Percentiles rank a stretch among this genome's conserved stretches.
Evolutionary conservation across 2,888 invertebrate species (phyloP).

Genomic region (Caenorhabditis afra): DNA sequence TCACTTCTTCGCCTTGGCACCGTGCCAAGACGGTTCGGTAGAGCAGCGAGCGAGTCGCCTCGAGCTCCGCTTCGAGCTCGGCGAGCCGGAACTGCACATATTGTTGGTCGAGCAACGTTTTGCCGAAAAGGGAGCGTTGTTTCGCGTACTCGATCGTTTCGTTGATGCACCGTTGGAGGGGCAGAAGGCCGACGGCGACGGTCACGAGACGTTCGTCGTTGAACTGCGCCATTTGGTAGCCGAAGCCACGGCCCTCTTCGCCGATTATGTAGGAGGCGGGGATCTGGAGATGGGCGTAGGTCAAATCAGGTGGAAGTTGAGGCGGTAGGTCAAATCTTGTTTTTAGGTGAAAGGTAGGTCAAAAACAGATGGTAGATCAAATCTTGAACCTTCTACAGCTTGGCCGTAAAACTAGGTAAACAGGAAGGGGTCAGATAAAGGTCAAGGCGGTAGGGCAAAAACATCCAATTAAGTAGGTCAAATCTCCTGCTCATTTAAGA

Average conservation of each 20-base stretch:
- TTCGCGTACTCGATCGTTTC: slow-evolving; percentile 83
- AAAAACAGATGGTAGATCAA: not conserved
- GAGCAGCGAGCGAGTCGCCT: slow-evolving; percentile 82
- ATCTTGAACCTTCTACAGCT: too few relatives aligned
- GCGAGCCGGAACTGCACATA: slow-evolving; percentile 83
- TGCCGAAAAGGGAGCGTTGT: slow-evolving; percentile 79
- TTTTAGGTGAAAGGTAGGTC: too few relatives aligned
- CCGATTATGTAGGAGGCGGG: slow-evolving; percentile 83
- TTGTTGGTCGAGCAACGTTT: slow-evolving; percentile 75
- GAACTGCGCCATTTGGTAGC: slow-evolving; percentile 84
- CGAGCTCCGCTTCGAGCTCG: slow-evolving; percentile 83
- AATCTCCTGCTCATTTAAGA: too few relatives aligned
- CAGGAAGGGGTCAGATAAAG: too few relatives aligned
- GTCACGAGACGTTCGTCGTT: slow-evolving; percentile 83
- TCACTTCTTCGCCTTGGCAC: slow-evolving; percentile 82
- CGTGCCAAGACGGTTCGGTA: slow-evolving; percentile 80
- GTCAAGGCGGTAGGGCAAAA: too few relatives aligned
- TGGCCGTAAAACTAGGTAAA: too few relatives aligned
- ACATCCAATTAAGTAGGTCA: too few relatives aligned
- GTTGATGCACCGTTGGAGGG: slow-evolving; percentile 81
- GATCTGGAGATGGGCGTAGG: slow-evolving; percentile 78
- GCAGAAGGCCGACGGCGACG: slow-evolving; percentile 77
- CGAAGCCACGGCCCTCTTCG: slow-evolving; percentile 83
- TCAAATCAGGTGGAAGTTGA: too few relatives aligned
- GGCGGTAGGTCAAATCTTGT: too few relatives aligned